Evolutionary conservation across 2,113 vertebrate species (phyloP).

Genomic region (Nipponia nippon): DNA sequence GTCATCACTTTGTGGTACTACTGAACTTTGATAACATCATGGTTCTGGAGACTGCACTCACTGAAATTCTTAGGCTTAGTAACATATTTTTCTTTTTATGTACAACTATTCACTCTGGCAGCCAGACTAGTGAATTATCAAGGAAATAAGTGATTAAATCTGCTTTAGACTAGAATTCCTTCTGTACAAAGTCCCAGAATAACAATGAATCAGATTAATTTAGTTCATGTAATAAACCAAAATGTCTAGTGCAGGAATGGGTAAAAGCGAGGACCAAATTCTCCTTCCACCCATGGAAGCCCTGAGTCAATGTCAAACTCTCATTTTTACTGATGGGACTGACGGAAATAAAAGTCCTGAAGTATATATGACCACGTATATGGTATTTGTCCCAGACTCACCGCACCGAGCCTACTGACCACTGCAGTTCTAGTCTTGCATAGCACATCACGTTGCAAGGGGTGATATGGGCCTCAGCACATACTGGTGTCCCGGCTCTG

Average conservation of each 20-base stretch:
- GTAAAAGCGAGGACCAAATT: background rate
- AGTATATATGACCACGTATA: too few species aligned
- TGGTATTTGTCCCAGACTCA: background rate
- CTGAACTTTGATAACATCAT: background rate
- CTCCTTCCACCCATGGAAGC: background rate
- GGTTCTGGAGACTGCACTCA: background rate
- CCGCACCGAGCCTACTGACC: background rate
- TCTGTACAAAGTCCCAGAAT: background rate
- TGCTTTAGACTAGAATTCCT: background rate
- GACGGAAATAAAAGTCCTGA: background rate
- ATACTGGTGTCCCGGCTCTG: fast-evolving
- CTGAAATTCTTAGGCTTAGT: background rate
- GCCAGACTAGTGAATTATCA: background rate
- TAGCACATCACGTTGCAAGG: background rate
- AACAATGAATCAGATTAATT: background rate
- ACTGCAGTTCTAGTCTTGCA: background rate
- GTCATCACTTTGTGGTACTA: background rate
- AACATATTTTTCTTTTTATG: background rate
- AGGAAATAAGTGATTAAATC: background rate
- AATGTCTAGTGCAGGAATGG: background rate
- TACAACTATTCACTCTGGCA: background rate
- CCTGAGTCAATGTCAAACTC: background rate
- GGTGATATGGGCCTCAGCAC: background rate
- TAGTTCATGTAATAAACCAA: background rate
- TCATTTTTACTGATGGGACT: background rate